Conservation (phyloP, 2,888 invertebrate genomes). For the Melikaiella ostensackeni region DNA sequence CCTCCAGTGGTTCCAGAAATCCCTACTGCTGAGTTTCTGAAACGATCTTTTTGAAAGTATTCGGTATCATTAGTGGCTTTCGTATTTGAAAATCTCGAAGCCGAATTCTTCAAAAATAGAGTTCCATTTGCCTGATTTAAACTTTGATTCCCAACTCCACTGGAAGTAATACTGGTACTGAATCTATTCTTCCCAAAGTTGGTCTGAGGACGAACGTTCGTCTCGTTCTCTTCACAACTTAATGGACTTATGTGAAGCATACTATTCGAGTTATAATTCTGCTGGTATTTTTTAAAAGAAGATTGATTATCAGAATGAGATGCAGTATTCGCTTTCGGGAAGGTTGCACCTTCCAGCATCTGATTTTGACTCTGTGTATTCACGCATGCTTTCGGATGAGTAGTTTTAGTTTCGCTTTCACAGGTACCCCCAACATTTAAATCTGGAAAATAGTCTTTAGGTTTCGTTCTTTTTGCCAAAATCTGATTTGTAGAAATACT, state of each 20-base stretch:
- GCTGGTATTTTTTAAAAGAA: background rate
- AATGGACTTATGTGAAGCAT: conserved; percentile 2
- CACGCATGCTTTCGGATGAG: background rate
- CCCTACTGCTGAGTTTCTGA: background rate
- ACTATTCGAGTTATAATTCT: background rate
- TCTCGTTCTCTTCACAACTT: conserved; percentile 15
- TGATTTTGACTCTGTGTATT: background rate
- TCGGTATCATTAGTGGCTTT: background rate
- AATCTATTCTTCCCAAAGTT: background rate
- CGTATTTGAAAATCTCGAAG: too few species aligned
- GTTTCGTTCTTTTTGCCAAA: background rate
- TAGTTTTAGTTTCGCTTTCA: background rate
- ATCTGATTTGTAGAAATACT: background rate
- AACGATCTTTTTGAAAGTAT: conserved; percentile 9
- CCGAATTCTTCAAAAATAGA: background rate
- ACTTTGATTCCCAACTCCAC: background rate
- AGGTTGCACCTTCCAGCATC: conserved; percentile 13
- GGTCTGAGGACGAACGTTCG: background rate
- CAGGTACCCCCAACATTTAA: background rate
- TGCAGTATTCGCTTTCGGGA: conserved; percentile 8
- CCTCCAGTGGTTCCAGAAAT: background rate
- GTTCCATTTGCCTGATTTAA: background rate
- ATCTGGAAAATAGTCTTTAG: conserved; percentile 1
- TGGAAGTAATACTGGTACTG: background rate
- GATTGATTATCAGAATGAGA: background rate